Evolutionary conservation across 2,113 vertebrate species (phyloP).

Genomic region (Tonatia bakeri): DNA sequence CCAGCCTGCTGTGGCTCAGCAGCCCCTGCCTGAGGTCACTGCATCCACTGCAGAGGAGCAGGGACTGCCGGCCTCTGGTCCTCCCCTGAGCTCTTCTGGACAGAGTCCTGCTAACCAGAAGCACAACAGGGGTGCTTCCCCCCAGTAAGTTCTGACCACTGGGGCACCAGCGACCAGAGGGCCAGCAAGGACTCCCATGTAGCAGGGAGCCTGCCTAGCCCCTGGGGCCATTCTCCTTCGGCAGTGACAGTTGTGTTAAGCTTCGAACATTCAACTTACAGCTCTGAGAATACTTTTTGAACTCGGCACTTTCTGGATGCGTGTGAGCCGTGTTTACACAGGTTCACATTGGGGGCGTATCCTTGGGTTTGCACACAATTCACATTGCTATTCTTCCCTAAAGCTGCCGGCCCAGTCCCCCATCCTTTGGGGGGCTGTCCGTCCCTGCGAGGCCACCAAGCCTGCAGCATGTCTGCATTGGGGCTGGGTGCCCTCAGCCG

Average conservation of each 20-base stretch:
- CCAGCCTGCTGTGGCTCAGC: too few relatives aligned
- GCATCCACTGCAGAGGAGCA: too few relatives aligned
- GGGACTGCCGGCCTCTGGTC: not conserved
- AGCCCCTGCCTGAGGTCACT: too few relatives aligned
- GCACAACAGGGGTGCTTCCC: not conserved
- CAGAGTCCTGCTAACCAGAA: not conserved
- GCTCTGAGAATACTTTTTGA: not conserved
- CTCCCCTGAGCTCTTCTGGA: not conserved
- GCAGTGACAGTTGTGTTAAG: not conserved
- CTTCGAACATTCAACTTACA: not conserved
- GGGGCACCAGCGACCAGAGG: too few relatives aligned
- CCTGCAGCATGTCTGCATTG: not conserved
- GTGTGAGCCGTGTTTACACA: fast-evolving
- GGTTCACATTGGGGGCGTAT: fast-evolving
- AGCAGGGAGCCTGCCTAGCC: not conserved
- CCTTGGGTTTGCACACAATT: not conserved
- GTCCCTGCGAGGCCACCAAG: not conserved
- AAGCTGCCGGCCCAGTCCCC: not conserved
- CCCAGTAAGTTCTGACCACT: not conserved
- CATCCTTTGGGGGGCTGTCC: not conserved
- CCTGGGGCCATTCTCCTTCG: too few relatives aligned
- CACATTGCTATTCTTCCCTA: not conserved
- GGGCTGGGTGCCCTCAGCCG: not conserved
- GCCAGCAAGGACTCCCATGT: not conserved
- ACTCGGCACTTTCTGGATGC: fast-evolving